Base-by-base conservation (phyloP, 2,113 vertebrate species). In the Psephotus haematonotus region DNA sequence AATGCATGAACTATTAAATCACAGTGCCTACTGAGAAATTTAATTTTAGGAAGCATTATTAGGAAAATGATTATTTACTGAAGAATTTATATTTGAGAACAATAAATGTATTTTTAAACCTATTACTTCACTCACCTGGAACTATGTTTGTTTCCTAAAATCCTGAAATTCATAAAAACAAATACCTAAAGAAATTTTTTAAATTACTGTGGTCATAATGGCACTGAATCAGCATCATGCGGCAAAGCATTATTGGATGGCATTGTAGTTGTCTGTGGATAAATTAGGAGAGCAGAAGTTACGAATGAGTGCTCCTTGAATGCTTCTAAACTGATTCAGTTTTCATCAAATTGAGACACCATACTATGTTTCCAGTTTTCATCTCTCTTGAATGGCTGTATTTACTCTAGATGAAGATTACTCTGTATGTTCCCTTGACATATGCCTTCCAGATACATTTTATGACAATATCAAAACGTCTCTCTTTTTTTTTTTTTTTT, bases 391-490 rank as follows among this genome's bases (percentile, higher is more conserved):
- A 97, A 94, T 72, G 85, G 80, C 76, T 95, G 14, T 93, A 96
- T 97, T 97, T 96, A 93, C 90, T 91, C 92, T 79, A 89, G 75
- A 97, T 96, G 92, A 96, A 97, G 97, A 97, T 96, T 82, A 95
- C 72, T 86, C 81, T 20, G 27, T 87, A 94, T 82, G 76, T 93
- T 97, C 63, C 69, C 55, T 89, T 93, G 95, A 96, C 95, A 94
- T 79, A 93, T 85, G 93, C 80, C 95, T 98, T 96, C 92, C 82
- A 94, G 96, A 88, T 83, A 97, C 57, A 70, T 92, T 94, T 95
- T 96, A 97, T 60, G 77, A 78, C 93, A 95, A 74, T 68, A 95
- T 82, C 63, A 86, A 82, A 95, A 95, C 4, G 39, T 11, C 25
- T 25, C 70, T 74, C 39, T 74, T 75, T 72, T 59, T 55, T 76